A percentile compares a stretch with the other conserved stretches of the same genome.
Evolutionary conservation across 2,113 vertebrate species (phyloP).

Genomic region (Rana temporaria): DNA sequence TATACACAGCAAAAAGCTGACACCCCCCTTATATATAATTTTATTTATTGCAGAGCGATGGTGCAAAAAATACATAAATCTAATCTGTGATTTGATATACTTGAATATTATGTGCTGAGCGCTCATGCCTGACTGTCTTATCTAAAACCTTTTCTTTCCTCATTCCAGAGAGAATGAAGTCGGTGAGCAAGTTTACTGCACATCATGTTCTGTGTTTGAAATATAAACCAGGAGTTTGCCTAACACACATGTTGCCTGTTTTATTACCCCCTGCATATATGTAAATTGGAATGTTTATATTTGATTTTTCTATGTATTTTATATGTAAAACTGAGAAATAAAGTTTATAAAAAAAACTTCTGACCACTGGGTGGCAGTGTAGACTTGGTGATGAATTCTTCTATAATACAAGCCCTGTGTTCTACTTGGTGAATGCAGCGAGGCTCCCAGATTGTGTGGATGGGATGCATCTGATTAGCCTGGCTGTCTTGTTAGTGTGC

Average conservation of each 20-base stretch:
- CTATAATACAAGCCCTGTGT: no score
- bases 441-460: no score
- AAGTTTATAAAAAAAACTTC: conserved; percentile 12
- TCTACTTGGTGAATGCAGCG: no score
- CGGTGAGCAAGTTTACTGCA: conserved; percentile 71
- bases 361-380: conserved; percentile 23
- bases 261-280: neutral
- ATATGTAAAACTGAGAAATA: conserved; percentile 15
- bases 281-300: conserved; percentile 16
- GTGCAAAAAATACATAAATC: no score
- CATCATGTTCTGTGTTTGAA: conserved; percentile 71
- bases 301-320: conserved; percentile 46
- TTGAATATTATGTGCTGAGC: no score
- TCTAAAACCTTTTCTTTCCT: conserved; percentile 7
- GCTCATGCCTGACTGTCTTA: neutral
- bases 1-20: no score
- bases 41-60: no score
- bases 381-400: neutral
- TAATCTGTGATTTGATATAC: no score
- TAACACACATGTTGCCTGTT: neutral
- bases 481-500: no score
- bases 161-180: conserved; percentile 66
- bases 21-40: no score
- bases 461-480: no score
- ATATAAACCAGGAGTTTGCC: conserved; percentile 60